Evolutionary conservation across 2,797 vertebrate species (phyloP), one percentile per base, ranked within the genome.

Genomic region (Oophaga sylvatica): DNA sequence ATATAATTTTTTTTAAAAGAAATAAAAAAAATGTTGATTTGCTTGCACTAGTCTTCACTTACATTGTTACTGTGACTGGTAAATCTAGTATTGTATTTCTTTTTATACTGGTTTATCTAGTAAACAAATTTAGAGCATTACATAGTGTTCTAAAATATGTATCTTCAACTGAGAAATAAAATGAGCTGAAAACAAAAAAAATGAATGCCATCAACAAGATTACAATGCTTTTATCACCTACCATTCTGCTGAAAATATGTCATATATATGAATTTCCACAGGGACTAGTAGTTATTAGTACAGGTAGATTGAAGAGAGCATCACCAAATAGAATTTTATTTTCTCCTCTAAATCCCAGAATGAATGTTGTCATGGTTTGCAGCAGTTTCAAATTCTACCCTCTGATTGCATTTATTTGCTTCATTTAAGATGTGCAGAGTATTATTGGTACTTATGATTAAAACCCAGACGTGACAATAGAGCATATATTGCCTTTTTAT

Each of bases 271-370:
- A 90, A 91, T 92, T 92, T 91, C 86, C 90, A 89, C 63, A 60
- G 90, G 84, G 90, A 89, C 3, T 15, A 65, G 62, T 2, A 87
- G 80, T 90, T 91, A 92, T 92, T 91, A 89, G 80, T 89, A 87
- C 53, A 88, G 86, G 80, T 90, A 91, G 85, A 93, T 90, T 92
- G 90, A 92, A 92, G 75, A 78, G 90, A 87, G 68, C 84, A 87
- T 89, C 86, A 88, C 89, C 87, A 90, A 91, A 92, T 89, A 86
- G 87, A 91, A 87, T 87, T 91, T 85, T 59, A 86, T 90, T 91
- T 91, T 92, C 63, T 79, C 80, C 35, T 86, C 78, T 84, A 90
- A 92, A 80, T 91, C 90, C 90, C 87, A 91, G 87, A 92, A 83
- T 83, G 90, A 91, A 86, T 83, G 53, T 91, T 87, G 76, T 87